Base-by-base conservation (phyloP, 2,797 vertebrate species). In the Mareca penelope region DNA sequence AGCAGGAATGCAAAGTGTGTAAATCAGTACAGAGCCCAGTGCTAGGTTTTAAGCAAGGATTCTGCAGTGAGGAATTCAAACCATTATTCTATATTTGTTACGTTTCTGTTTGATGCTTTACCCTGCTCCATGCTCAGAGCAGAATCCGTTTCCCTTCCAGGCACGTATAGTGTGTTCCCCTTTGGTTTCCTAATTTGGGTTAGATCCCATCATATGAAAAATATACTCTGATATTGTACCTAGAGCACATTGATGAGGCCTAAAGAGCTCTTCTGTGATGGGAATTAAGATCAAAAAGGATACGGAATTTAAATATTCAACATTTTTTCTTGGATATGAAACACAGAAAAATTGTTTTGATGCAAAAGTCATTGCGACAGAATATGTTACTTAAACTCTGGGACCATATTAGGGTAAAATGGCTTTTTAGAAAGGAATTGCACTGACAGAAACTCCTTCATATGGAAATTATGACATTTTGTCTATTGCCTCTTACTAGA, bases 241-340 rank as follows among this genome's bases (percentile, higher is more conserved):
- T 96, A 97, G 85, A 95, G 95, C 92, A 83, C 88, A 94, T 3
- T 80, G 91, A 80, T 80, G 87, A 93, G 80, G 75, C 70, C 90
- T 96, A 94, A 97, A 95, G 84, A 95, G 50, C 67, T 91, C 89
- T 65, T 94, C 92, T 88, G 85, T 67, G 88, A 90, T 96, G 94
- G 95, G 76, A 94, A 89, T 82, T 89, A 84, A 90, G 88, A 96
- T 97, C 80, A 96, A 97, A 97, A 96, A 91, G 88, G 93, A 95
- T 90, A 83, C n/a, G 72, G 77, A 86, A 85, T 93, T 97, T 95
- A 96, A 97, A 93, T 94, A 97, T 90, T 95, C 95, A 97, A 88
- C 63, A 89, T 95, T 94, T 90, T 86, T 90, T 81, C 79, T 80
- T 61, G 2, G 52, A 94, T 95, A 80, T 89, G 88, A 86, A 95